Conservation (phyloP, 2,113 vertebrate genomes). For the Rhombomys opimus region DNA sequence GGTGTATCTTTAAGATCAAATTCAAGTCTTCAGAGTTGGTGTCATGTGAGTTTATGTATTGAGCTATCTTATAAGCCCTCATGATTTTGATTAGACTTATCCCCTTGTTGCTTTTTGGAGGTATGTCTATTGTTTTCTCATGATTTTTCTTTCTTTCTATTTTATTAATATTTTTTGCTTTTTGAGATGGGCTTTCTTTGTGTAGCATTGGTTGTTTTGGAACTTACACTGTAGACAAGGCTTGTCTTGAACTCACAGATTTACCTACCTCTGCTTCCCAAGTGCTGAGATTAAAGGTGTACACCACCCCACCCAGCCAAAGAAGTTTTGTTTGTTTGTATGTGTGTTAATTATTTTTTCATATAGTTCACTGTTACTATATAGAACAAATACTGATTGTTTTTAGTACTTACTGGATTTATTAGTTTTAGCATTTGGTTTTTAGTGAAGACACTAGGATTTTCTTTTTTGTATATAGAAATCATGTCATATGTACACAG, state of each 20-base stretch:
- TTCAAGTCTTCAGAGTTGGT: background rate
- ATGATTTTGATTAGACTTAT: background rate
- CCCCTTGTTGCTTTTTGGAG: background rate
- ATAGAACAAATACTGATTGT: background rate
- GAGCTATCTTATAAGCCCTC: background rate
- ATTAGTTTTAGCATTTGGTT: background rate
- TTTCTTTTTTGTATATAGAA: background rate
- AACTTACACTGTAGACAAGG: no score
- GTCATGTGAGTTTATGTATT: background rate
- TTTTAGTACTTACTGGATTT: background rate
- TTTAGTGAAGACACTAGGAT: background rate
- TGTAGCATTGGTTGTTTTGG: background rate
- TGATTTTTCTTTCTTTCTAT: background rate
- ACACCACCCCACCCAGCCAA: background rate
- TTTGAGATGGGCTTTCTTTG: background rate
- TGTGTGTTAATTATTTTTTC: background rate
- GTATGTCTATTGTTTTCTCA: background rate
- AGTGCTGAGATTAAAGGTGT: background rate
- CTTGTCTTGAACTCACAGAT: background rate
- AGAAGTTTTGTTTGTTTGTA: background rate
- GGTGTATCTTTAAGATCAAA: background rate
- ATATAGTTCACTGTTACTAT: background rate
- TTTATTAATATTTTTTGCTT: background rate
- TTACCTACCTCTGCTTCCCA: background rate
- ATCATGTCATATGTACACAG: background rate